phyloP scores from a whole-genome alignment of 1,140 invertebrate genomes.

The Batillaria attramentaria region DNA sequence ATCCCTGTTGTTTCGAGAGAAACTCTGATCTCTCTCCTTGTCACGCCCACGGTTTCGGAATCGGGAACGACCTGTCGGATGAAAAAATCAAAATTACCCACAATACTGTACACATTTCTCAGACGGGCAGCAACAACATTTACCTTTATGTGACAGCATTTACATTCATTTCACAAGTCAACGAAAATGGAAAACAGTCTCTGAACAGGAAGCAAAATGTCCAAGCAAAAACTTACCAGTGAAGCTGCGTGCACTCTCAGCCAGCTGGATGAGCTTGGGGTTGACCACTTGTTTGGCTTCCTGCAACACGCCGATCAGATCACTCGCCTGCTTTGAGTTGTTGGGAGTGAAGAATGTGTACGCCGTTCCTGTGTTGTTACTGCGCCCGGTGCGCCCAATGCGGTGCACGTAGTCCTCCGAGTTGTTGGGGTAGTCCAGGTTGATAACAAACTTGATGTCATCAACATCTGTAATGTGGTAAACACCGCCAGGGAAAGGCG shows the following conservation, averaged over 20 bases:
- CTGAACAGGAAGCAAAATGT: not conserved
- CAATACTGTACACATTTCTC: not conserved
- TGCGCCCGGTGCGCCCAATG: constrained; percentile 96
- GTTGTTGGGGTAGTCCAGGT: constrained; percentile 98
- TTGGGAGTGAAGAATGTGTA: constrained; percentile 97
- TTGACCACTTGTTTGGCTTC: constrained; percentile 94
- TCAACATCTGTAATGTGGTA: constrained; percentile 93
- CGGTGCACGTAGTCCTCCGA: constrained; percentile 99
- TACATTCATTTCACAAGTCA: not conserved
- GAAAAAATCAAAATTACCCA: constrained; percentile 1
- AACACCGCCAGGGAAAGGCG: not conserved
- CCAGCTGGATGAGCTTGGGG: constrained; percentile 66
- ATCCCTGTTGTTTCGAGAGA: constrained; percentile 35
- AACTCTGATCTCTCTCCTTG: constrained; percentile 12
- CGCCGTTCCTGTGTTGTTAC: constrained; percentile 92
- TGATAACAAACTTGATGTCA: constrained; percentile 99
- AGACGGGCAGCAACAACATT: not conserved
- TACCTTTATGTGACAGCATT: not conserved
- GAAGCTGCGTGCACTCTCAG: constrained; percentile 53
- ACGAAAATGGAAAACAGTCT: not conserved
- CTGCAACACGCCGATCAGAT: constrained; percentile 90
- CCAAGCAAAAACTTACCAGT: not conserved
- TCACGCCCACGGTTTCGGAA: constrained; percentile 33
- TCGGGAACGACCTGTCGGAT: constrained; percentile 35
- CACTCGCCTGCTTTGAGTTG: constrained; percentile 92